Conservation (phyloP, 2,888 invertebrate genomes). For the Drosophila yooni region DNA sequence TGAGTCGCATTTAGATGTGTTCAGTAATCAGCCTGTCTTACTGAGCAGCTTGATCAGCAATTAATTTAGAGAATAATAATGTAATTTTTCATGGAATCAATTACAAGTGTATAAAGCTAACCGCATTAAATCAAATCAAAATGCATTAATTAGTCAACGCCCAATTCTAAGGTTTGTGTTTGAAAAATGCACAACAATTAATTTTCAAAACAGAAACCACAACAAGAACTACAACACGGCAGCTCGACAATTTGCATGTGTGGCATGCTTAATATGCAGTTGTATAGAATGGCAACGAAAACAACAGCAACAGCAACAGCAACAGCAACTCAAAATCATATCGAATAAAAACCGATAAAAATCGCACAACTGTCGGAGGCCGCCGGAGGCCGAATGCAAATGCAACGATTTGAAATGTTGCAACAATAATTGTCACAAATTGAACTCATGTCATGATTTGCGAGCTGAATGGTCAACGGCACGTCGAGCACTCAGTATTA, state of each 20-base stretch:
- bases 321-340: slow-evolving; percentile 37
- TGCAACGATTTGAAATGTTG: slow-evolving; percentile 77
- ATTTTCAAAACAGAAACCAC: slow-evolving; percentile 43
- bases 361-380: slow-evolving; percentile 63
- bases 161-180: slow-evolving; percentile 58
- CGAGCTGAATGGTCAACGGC: slow-evolving; percentile 43
- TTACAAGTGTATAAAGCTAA: slow-evolving; percentile 32
- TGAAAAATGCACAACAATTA: slow-evolving; percentile 72
- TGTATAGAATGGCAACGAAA: slow-evolving; percentile 10
- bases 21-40: slow-evolving; percentile 1
- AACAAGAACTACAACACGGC: slow-evolving; percentile 5
- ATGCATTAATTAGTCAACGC: slow-evolving; percentile 65
- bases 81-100: slow-evolving; percentile 27
- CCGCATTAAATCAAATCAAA: slow-evolving; percentile 56
- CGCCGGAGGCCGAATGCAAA: slow-evolving; percentile 60
- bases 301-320: slow-evolving; percentile 11
- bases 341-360: slow-evolving; percentile 61
- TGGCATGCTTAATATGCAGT: slow-evolving; percentile 31
- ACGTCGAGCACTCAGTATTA: slow-evolving; percentile 22
- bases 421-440: slow-evolving; percentile 84
- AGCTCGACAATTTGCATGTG: slow-evolving; percentile 53
- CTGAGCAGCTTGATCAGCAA: slow-evolving; percentile 1
- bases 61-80: not conserved
- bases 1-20: not conserved
- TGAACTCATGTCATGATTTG: slow-evolving; percentile 83